These are phyloP conservation scores for Rhabdomys pumilio DNA, from an alignment of 2,797 vertebrate species.

Conservation along the genomic window DNA sequence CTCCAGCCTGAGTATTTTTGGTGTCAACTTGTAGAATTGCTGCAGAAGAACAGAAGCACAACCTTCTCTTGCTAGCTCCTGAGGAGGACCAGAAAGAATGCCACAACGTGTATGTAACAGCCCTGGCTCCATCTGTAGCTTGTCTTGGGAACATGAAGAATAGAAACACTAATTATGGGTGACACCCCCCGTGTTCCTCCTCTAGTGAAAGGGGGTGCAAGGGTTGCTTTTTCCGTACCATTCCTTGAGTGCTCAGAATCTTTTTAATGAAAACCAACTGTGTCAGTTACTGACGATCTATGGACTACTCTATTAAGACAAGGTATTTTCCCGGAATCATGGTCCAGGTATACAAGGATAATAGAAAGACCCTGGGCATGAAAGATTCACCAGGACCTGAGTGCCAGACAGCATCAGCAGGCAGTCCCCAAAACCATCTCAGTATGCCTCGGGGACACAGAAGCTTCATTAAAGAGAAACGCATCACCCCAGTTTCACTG, in stretches of 20 bases:
- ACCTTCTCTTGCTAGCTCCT: conserved; percentile 73
- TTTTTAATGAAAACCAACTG: conserved; percentile 51
- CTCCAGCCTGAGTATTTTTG: conserved; percentile 81
- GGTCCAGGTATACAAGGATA: background rate
- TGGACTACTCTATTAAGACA: background rate
- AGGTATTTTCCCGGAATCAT: background rate
- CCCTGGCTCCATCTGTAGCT: conserved; percentile 49
- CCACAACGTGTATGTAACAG: conserved; percentile 47
- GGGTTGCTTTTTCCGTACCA: background rate
- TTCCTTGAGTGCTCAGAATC: background rate
- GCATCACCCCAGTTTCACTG: background rate
- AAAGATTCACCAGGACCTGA: background rate
- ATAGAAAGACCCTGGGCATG: background rate
- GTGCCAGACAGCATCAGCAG: background rate
- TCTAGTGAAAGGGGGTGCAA: background rate
- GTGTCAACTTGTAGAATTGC: conserved; percentile 80
- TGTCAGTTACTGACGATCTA: background rate
- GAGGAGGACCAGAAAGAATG: conserved; percentile 43
- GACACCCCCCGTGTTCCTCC: conserved; percentile 31
- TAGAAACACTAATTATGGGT: conserved; percentile 73
- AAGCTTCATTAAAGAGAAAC: background rate
- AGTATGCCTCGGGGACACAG: background rate
- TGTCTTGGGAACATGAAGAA: conserved; percentile 60
- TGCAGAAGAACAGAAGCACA: conserved; percentile 73
- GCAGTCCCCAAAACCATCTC: background rate